These are phyloP conservation scores for Datnioides undecimradiatus DNA, from an alignment of 2,113 vertebrate species.

Conservation along the genomic window DNA sequence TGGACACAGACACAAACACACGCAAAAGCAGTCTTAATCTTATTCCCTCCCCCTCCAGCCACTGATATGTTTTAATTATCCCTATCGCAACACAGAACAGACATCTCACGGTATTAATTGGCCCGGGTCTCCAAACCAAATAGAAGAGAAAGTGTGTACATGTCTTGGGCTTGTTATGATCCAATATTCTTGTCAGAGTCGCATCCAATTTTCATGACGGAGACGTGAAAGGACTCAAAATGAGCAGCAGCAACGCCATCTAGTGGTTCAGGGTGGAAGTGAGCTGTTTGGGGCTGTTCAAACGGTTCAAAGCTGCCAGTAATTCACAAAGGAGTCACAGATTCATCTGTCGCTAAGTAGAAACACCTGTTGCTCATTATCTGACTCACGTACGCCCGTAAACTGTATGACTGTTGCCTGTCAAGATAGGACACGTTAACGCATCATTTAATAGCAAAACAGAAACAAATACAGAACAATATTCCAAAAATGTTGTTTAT, in stretches of 20 bases:
- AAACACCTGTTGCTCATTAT: not conserved
- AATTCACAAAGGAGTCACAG: not conserved
- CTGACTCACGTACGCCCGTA: not conserved
- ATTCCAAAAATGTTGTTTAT: too few species aligned
- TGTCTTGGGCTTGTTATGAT: not conserved
- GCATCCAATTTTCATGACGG: not conserved
- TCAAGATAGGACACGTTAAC: not conserved
- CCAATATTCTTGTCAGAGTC: not conserved
- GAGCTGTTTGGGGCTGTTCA: not conserved
- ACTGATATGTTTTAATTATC: not conserved
- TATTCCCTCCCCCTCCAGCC: not conserved
- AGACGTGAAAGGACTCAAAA: constrained; percentile 9
- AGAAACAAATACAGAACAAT: too few species aligned
- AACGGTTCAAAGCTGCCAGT: not conserved
- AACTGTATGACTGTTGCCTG: too few species aligned
- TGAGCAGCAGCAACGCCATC: constrained; percentile 20
- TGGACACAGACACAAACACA: not conserved
- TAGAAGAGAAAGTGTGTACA: not conserved
- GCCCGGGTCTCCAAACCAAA: not conserved
- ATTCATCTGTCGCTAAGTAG: not conserved
- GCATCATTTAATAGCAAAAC: not conserved
- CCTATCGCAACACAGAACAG: not conserved
- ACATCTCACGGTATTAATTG: not conserved
- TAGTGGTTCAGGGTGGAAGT: constrained; percentile 21
- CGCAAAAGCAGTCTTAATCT: not conserved